These are phyloP conservation scores for Nasonia giraulti DNA, from an alignment of 1,140 invertebrate genomes.

Conservation along the genomic window DNA sequence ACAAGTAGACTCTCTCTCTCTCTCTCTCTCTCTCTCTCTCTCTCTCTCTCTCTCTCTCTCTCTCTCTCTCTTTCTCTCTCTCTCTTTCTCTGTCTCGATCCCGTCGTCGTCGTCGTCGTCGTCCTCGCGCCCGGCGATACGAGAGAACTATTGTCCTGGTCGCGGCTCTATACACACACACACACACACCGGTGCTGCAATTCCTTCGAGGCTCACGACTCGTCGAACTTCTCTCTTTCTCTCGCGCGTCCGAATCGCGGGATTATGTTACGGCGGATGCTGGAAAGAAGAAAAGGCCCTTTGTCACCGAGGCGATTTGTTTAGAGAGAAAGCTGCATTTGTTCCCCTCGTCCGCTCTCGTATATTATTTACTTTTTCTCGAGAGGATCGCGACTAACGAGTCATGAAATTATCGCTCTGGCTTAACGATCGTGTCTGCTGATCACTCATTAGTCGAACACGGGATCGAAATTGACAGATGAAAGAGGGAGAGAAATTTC, in stretches of 20 bases:
- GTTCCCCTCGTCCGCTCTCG: neutral
- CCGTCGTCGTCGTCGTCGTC: slow-evolving; percentile 42
- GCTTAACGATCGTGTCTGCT: neutral
- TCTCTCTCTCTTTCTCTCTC: slow-evolving; percentile 15
- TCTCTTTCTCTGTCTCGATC: slow-evolving; percentile 22
- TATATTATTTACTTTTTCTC: neutral
- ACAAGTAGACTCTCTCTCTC: slow-evolving; percentile 56
- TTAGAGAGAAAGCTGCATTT: neutral
- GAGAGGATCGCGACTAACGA: neutral
- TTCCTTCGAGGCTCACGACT: slow-evolving; percentile 42
- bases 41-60: slow-evolving; percentile 6
- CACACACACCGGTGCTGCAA: slow-evolving; percentile 14
- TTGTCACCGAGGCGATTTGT: slow-evolving; percentile 19
- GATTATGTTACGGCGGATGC: slow-evolving; percentile 43
- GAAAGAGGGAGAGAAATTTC: neutral
- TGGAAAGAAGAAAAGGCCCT: slow-evolving; percentile 34
- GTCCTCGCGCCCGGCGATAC: slow-evolving; percentile 44
- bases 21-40: slow-evolving; percentile 24
- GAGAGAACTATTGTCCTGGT: slow-evolving; percentile 52
- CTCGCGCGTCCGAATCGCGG: slow-evolving; percentile 48
- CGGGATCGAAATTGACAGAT: neutral
- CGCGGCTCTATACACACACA: slow-evolving; percentile 25
- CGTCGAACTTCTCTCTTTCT: slow-evolving; percentile 36
- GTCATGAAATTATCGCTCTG: neutral
- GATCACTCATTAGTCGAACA: neutral